Evolutionary conservation across 2,113 vertebrate species (phyloP).

Genomic region (Nibea albiflora): DNA sequence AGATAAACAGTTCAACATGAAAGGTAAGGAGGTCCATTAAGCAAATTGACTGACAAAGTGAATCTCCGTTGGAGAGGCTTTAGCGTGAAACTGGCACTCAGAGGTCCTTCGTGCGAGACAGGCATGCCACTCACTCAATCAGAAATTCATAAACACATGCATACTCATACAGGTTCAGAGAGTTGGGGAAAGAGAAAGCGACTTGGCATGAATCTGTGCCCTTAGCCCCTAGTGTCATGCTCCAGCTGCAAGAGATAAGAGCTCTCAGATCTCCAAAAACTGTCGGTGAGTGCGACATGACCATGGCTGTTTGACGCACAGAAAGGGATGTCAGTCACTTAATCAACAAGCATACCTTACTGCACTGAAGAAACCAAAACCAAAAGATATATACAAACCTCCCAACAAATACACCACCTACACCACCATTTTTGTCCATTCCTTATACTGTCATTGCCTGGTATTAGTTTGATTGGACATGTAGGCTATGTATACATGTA

Average conservation of each 20-base stretch:
- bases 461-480: neutral
- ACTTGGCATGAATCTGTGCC: constrained; percentile 56
- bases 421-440: too few relatives aligned
- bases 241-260: constrained; percentile 67
- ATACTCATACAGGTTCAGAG: constrained; percentile 28
- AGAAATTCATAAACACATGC: constrained; percentile 51
- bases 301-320: constrained; percentile 8
- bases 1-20: constrained; percentile 61
- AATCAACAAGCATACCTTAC: constrained; percentile 13
- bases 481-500: too few relatives aligned
- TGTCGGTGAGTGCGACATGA: constrained; percentile 47
- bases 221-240: constrained; percentile 60
- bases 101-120: constrained; percentile 52
- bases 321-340: constrained; percentile 13
- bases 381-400: neutral
- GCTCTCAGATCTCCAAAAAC: constrained; percentile 53
- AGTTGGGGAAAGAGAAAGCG: constrained; percentile 18
- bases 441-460: too few relatives aligned
- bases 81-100: constrained; percentile 59
- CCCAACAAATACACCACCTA: neutral
- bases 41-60: constrained; percentile 63
- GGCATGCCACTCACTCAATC: constrained; percentile 38
- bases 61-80: constrained; percentile 45
- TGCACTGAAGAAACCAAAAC: neutral
- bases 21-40: constrained; percentile 62